Percentiles rank a stretch among this genome's conserved stretches.
Evolutionary conservation across 1,140 invertebrate species (phyloP).

Genomic region (Brachionus plicatilis): DNA sequence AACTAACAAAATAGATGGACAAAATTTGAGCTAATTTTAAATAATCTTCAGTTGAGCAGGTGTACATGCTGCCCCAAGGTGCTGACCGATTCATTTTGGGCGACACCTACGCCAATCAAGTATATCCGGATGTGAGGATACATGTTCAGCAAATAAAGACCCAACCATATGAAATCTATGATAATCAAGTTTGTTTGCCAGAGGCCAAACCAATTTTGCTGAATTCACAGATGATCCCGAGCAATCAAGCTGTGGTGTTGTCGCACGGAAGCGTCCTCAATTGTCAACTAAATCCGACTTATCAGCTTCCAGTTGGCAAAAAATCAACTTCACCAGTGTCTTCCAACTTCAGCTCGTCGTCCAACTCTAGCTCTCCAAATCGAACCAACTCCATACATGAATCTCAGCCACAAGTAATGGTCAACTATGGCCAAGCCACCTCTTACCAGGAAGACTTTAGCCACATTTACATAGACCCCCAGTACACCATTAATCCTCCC

Average conservation of each 20-base stretch:
- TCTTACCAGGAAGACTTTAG: background rate
- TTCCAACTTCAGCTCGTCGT: background rate
- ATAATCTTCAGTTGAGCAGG: background rate
- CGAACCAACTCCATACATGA: background rate
- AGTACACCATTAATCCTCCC: background rate
- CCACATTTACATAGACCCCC: background rate
- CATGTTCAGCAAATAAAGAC: background rate
- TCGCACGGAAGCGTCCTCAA: background rate
- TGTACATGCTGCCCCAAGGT: background rate
- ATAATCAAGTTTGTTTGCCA: background rate
- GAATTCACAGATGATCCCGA: background rate
- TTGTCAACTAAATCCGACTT: background rate
- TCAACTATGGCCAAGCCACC: background rate
- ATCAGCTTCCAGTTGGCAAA: background rate
- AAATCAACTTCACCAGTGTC: slow-evolving; percentile 1
- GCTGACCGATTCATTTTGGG: background rate
- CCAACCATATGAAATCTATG: slow-evolving; percentile 4
- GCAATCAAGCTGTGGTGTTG: background rate
- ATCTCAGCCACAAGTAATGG: background rate
- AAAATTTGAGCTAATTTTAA: background rate
- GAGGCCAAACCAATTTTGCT: background rate
- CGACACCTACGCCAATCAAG: background rate
- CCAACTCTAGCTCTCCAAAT: background rate
- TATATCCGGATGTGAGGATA: background rate
- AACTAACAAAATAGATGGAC: background rate